Evolutionary conservation across 2,797 vertebrate species (phyloP).

Genomic region (Aeoliscus strigatus): DNA sequence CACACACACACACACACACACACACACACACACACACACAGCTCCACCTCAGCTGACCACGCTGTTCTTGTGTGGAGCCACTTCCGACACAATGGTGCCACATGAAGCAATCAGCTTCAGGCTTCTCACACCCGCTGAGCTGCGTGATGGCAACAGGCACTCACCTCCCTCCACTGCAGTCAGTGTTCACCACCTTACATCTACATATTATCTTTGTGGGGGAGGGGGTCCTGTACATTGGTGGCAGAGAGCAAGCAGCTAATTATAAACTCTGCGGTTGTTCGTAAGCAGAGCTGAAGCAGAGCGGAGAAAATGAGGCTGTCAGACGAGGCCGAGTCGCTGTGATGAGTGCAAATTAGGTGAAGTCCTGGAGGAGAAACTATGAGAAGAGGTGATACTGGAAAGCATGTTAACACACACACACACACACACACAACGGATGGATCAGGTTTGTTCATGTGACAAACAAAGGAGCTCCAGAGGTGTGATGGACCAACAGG

Average conservation of each 20-base stretch:
- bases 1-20: too few relatives aligned
- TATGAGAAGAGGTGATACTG: constrained; percentile 33
- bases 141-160: constrained; percentile 42
- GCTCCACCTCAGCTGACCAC: constrained; percentile 24
- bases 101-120: constrained; percentile 72
- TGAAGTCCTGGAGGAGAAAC: constrained; percentile 56
- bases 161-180: constrained; percentile 38
- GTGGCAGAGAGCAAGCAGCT: constrained; percentile 63
- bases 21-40: too few relatives aligned
- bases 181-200: constrained; percentile 24
- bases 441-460: constrained; percentile 57
- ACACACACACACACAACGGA: constrained; percentile 33
- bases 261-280: constrained; percentile 74
- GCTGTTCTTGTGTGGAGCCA: constrained; percentile 39
- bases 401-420: constrained; percentile 54
- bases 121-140: constrained; percentile 67
- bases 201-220: constrained; percentile 45
- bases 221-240: constrained; percentile 52
- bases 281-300: constrained; percentile 57
- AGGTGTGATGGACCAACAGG: constrained; percentile 41
- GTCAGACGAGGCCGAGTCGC: constrained; percentile 65
- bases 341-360: constrained; percentile 77
- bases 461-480: constrained; percentile 55
- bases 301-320: constrained; percentile 74
- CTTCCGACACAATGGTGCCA: constrained; percentile 69